Percentiles rank a stretch among this genome's conserved stretches.
Evolutionary conservation across 2,888 invertebrate genomes (phyloP).

Genomic region (Stomorhina lunata): DNA sequence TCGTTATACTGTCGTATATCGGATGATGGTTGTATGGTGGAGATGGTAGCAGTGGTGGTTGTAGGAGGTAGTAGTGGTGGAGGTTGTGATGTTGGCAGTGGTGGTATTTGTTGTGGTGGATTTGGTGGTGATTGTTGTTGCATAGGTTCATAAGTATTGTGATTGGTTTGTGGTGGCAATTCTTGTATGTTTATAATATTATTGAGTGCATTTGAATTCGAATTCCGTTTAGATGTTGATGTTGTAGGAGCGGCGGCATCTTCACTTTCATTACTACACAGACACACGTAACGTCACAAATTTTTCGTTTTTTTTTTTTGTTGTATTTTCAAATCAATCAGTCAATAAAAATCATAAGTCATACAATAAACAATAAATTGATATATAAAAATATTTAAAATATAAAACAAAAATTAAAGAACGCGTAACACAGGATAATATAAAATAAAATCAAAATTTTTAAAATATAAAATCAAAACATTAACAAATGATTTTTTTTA

Average conservation of each 20-base stretch:
- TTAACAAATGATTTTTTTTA: no score
- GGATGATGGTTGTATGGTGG: conserved; percentile 71
- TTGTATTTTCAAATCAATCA: no score
- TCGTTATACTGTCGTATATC: conserved; percentile 71
- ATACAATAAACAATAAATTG: conserved; percentile 64
- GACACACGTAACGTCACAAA: conserved; percentile 25
- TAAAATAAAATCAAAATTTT: conserved; percentile 15
- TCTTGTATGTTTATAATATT: conserved; percentile 66
- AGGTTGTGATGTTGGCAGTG: conserved; percentile 51
- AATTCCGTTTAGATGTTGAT: conserved; percentile 74
- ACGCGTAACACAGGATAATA: neutral
- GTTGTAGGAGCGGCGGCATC: conserved; percentile 67
- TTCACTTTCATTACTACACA: conserved; percentile 73
- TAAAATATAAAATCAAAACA: neutral
- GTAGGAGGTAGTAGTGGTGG: conserved; percentile 55
- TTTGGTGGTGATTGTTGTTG: conserved; percentile 67
- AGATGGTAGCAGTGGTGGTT: conserved; percentile 73
- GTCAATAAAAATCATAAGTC: conserved; percentile 63
- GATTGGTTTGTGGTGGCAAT: conserved; percentile 70
- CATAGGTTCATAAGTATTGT: conserved; percentile 68
- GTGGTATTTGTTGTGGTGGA: conserved; percentile 69
- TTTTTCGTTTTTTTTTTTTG: no score
- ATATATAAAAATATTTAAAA: conserved; percentile 64
- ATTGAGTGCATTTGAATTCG: conserved; percentile 70
- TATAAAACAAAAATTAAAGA: conserved; percentile 46